Percentiles rank a stretch among this genome's conserved stretches.
Conservation (phyloP, 1,140 invertebrate genomes). For the Artemia franciscana region DNA sequence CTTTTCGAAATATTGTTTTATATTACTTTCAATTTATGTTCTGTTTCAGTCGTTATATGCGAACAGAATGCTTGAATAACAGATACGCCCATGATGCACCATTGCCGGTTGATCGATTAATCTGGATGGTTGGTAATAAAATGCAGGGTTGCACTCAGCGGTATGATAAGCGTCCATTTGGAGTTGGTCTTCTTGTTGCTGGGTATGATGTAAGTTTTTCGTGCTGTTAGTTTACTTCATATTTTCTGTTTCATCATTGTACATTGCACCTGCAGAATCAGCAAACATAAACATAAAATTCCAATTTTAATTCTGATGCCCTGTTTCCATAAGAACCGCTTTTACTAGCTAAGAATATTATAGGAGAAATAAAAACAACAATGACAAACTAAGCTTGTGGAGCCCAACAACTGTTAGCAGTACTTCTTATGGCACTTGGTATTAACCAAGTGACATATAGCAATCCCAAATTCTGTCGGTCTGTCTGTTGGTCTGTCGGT, state of each 20-base stretch:
- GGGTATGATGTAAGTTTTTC: conserved; percentile 67
- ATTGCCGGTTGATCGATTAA: conserved; percentile 62
- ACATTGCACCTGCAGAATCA: background rate
- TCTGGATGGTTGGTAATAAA: conserved; percentile 65
- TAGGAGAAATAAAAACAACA: too few species aligned
- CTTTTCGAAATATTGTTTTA: too few species aligned
- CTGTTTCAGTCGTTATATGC: conserved; percentile 58
- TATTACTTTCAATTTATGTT: too few species aligned
- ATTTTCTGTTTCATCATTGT: background rate
- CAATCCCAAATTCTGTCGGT: too few species aligned
- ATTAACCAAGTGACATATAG: too few species aligned
- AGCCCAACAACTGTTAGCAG: too few species aligned
- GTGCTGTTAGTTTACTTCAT: background rate
- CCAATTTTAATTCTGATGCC: background rate
- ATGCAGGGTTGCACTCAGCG: conserved; percentile 93
- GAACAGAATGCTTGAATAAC: conserved; percentile 77
- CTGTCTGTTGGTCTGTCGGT: too few species aligned
- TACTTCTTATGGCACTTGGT: too few species aligned
- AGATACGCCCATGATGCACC: conserved; percentile 60
- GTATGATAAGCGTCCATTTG: conserved; percentile 87
- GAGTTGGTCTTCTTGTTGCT: conserved; percentile 82
- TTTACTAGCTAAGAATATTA: too few species aligned
- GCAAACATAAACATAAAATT: background rate
- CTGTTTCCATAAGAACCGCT: background rate
- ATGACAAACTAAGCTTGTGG: too few species aligned